Base-by-base conservation (phyloP, 2,113 vertebrate species). In the Lagopus muta region DNA sequence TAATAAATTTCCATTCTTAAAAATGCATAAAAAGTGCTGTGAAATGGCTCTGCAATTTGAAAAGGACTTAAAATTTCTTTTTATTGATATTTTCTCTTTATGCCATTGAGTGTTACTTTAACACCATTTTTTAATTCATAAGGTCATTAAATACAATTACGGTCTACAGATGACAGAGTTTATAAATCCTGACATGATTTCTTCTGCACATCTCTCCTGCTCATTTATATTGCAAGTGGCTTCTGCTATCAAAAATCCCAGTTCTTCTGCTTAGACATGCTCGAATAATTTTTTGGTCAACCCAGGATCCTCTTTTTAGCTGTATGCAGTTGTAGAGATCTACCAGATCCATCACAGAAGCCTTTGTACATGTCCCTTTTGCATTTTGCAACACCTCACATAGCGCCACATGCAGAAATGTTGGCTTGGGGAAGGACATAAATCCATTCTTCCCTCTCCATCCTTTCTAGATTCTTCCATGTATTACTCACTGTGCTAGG, bases 101-200 rank as follows among this genome's bases (percentile, higher is more conserved):
- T 57, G 78, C 17, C 43, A 30, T 54, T 54, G 16, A 11, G 18
- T 74, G 57, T 2, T 74, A 40, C 28, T 34, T 88, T 47, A 96
- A 73, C 60, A 82, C 32, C n/a, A 64, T 5, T 32, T 36, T 95
- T 92, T 81, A 48, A 88, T 86, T 82, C 86, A 72, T 50, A 72
- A 74, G 13, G 42, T 4, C 6, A 94, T 84, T 84, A 93, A 93
- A 66, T 91, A 57, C 40, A 70, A 64, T 86, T 87, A 79, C 34
- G 73, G 70, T 3, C 9, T 81, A 48, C 36, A 90, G 42, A 66
- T 12, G 5, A 86, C 52, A 95, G 62, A 74, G 32, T 55, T 87
- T 40, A 76, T 85, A 64, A 93, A 86, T 74, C 55, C 22, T 30
- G 90, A 30, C 18, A 15, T 28, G 13, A 83, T 62, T 81, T 22